These are phyloP conservation scores for Netelia melanura DNA, from an alignment of 2,888 invertebrate genomes.

Conservation along the genomic window DNA sequence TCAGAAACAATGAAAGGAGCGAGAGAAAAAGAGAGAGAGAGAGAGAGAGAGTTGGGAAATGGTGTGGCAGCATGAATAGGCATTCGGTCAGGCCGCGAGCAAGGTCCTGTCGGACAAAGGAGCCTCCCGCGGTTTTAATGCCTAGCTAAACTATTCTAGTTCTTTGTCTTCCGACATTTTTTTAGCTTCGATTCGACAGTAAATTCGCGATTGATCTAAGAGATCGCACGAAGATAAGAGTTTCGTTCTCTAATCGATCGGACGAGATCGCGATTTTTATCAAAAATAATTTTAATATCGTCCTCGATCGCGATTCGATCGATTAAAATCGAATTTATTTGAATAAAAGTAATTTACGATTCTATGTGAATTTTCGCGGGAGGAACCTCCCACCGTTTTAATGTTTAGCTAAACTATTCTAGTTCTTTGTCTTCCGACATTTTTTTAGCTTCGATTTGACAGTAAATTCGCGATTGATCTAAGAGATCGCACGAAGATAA, in stretches of 20 bases:
- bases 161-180: slow-evolving; percentile 44
- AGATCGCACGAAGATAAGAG: slow-evolving; percentile 14
- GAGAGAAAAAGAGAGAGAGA: slow-evolving; percentile 38
- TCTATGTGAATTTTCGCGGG: too few species aligned
- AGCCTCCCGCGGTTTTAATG: slow-evolving; percentile 37
- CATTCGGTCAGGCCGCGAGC: slow-evolving; percentile 56
- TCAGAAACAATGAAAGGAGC: slow-evolving; percentile 68
- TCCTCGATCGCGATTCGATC: too few species aligned
- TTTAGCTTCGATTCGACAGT: slow-evolving; percentile 10
- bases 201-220: neutral
- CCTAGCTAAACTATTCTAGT: slow-evolving; percentile 41
- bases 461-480: neutral
- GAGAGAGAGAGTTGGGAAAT: slow-evolving; percentile 33
- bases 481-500: slow-evolving; percentile 23
- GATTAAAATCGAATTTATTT: too few species aligned
- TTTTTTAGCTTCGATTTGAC: slow-evolving; percentile 20
- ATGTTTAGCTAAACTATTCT: slow-evolving; percentile 42
- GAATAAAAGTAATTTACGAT: too few species aligned
- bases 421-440: slow-evolving; percentile 42
- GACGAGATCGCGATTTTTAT: too few species aligned
- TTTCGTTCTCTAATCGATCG: too few species aligned
- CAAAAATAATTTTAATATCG: too few species aligned
- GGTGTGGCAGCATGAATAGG: slow-evolving; percentile 56
- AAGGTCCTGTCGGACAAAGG: slow-evolving; percentile 62
- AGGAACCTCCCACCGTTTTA: slow-evolving; percentile 42